Base-by-base conservation (phyloP, 2,113 vertebrate genomes). In the Spermophilus dauricus region DNA sequence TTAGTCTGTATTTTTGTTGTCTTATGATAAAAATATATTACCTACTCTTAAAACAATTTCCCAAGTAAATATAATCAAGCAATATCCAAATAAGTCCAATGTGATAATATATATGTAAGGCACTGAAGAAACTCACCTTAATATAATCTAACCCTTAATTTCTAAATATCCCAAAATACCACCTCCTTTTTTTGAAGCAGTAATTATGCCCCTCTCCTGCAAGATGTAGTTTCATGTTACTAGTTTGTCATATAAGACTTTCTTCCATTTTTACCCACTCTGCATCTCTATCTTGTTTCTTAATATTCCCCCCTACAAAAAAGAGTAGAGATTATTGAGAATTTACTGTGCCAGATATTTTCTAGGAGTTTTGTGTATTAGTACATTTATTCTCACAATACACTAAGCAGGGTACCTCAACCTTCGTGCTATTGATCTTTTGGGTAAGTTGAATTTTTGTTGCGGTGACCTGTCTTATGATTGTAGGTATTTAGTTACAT, bases 11-110 rank as follows among this genome's bases (percentile, higher is more conserved):
- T 87, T 87, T 77, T 72, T 20, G 28, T 81, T 86, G 1, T 73
- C 94, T 82, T 78, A 51, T n/a, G 69, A 32, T 56, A 56, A 91
- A 96, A 83, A 42, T 32, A 65, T 22, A 34, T 85, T 90, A 82
- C 14, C 30, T 58, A 53, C 1, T 92, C 30, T 22, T 34, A 94
- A 91, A 0, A 61, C 6, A 9, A 70, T 5, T 67, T 2, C 0
- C 1, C 12, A 89, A 70, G 30, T 51, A 51, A 96, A 91, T 61
- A 53, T 34, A 48, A 63, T 51, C 77, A 61, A 51, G 61, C 34
- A n/a, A 12, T 58, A 67, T 51, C 78, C 34, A 63, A 82, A 92
- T 51, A 63, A 81, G 1, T 7, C 4, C 13, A 73, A 32, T 58
- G 42, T 48, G 48, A 32, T 30, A 30, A 18, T 89, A 30, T 9